A percentile compares a stretch with the other conserved stretches of the same genome.
Conservation (phyloP, 2,113 vertebrate genomes). For the Microcebus tavaratra region DNA sequence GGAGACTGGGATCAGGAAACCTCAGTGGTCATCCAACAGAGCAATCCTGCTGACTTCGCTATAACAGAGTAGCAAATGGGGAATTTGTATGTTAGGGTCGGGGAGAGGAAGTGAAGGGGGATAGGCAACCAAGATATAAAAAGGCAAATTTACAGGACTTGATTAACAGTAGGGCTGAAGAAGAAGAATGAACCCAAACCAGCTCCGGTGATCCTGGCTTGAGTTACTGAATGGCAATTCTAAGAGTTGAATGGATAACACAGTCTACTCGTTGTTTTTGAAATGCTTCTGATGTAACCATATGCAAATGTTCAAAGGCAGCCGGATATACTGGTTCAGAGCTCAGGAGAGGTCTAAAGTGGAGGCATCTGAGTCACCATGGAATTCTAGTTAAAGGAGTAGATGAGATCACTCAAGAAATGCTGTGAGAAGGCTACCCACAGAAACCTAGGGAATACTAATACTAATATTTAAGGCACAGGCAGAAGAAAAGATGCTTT, state of each 20-base stretch:
- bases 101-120: background rate
- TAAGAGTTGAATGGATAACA: background rate
- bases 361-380: background rate
- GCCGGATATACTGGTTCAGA: slow-evolving; percentile 8
- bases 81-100: background rate
- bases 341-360: background rate
- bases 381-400: slow-evolving; percentile 10
- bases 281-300: slow-evolving; percentile 10
- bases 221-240: background rate
- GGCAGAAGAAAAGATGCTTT: background rate
- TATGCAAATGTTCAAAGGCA: background rate
- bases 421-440: background rate
- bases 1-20: background rate
- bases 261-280: background rate
- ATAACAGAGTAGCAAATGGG: background rate
- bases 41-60: background rate
- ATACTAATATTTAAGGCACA: background rate
- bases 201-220: background rate
- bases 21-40: background rate
- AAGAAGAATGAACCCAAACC: background rate
- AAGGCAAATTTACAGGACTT: background rate
- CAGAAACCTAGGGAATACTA: background rate
- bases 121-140: background rate
- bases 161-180: background rate
- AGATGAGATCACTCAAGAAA: background rate